phyloP scores from a whole-genome alignment of 2,888 invertebrate species.

The Eupithecia vulgata region DNA sequence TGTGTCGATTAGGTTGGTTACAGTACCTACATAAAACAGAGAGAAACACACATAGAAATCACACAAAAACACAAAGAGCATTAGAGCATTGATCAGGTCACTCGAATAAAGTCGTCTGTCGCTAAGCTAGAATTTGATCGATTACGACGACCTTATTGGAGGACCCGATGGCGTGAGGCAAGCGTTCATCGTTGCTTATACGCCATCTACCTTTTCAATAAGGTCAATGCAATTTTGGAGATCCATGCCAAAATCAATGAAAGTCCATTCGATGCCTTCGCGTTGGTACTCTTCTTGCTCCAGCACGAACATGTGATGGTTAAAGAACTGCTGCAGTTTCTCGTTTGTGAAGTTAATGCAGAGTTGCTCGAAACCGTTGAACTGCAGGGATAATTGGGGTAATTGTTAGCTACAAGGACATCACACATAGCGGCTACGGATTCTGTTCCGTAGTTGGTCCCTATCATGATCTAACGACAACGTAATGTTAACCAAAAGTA shows the following conservation, averaged over 20 bases:
- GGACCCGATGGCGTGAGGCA: conserved; percentile 76
- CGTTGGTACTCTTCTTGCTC: conserved; percentile 98
- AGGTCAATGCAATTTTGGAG: conserved; percentile 97
- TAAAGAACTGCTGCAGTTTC: conserved; percentile 99
- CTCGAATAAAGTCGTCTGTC: conserved; percentile 59
- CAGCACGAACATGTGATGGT: conserved; percentile 98
- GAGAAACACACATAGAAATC: conserved; percentile 63
- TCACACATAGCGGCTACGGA: conserved; percentile 66
- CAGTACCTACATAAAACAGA: conserved; percentile 36
- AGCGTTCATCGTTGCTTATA: conserved; percentile 80
- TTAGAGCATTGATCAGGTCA: conserved; percentile 70
- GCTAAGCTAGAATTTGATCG: conserved; percentile 30
- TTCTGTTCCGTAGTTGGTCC: conserved; percentile 72
- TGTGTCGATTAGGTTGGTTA: conserved; percentile 37
- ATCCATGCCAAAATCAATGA: conserved; percentile 99
- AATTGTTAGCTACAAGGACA: conserved; percentile 65
- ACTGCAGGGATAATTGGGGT: conserved; percentile 85
- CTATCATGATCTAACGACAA: conserved; percentile 48
- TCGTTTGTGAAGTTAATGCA: conserved; percentile 99
- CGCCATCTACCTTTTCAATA: conserved; percentile 94
- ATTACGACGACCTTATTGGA: conserved; percentile 58
- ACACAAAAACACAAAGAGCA: conserved; percentile 67
- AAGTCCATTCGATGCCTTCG: conserved; percentile 97
- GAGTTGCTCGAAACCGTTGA: conserved; percentile 98
- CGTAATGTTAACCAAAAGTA: conserved; percentile 27